Base-by-base conservation (phyloP, 2,888 invertebrate genomes). In the Drosophila hamatofila region DNA sequence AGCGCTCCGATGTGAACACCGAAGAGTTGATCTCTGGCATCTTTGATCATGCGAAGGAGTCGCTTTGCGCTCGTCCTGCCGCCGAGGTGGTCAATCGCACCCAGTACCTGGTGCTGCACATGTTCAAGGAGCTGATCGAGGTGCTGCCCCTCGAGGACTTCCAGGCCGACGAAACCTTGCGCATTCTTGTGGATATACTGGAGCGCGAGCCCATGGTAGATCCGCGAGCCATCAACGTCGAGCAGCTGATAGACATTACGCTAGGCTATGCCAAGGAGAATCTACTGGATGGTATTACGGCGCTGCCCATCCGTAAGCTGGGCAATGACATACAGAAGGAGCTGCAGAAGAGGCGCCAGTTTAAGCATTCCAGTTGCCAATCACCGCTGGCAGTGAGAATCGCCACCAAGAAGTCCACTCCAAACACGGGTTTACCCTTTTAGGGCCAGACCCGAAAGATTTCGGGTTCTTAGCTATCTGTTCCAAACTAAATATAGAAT, bases 141-240 rank as follows among this genome's bases (percentile, higher is more conserved):
- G 90, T 92, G 21, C 55, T 92, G 57, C 90, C 92, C 0, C 61
- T 90, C 49, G 91, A 92, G 30, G 92, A 92, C 37, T 91, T 92
- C 30, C 85, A 88, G 56, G 81, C 80, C 5, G 86, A 89, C 0
- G 88, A 91, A 8, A 87, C 89, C 0, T 41, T 83, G 5, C 83
- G 78, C 21, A 76, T 88, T 14, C 70, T 92, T 14, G 86, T 89
- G 0, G 85, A 89, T 21, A 68, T 88, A 4, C 65, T 93, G 37
- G 87, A 83, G 9, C 85, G 82, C 3, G 90, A 91, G 37, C 58
- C 84, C 0, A 83, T 88, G 55, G 78, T 91, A 3, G 87, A 92
- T 79, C 86, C 91, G 0, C 89, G 89, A 16, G 91, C 90, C 49
- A 90, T 93, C 21, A 88, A 87, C 33, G 72, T 91, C 6, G 90